Evolutionary conservation across 2,888 invertebrate genomes (phyloP), one percentile per base, ranked within the genome.

Genomic region (Serripes groenlandicus): DNA sequence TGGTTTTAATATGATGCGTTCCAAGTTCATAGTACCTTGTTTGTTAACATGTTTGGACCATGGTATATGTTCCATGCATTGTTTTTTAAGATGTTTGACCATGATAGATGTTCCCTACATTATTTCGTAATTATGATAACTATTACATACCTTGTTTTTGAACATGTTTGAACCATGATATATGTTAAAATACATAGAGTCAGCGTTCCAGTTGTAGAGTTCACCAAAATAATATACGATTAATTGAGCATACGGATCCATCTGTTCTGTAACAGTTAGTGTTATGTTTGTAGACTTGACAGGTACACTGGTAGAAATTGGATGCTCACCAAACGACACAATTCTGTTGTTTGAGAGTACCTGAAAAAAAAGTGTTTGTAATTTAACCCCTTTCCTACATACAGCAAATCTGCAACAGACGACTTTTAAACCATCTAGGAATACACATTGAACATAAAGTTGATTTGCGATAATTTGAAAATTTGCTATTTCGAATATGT

Each of bases 101-200:
- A n/a, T n/a, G n/a, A n/a, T n/a, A n/a, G n/a, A n/a, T n/a, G n/a
- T n/a, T n/a, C n/a, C n/a, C n/a, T n/a, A n/a, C n/a, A n/a, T n/a
- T n/a, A n/a, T n/a, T n/a, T n/a, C n/a, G n/a, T n/a, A n/a, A n/a
- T n/a, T n/a, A n/a, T n/a, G n/a, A n/a, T n/a, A n/a, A n/a, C n/a
- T n/a, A n/a, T n/a, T n/a, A n/a, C n/a, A n/a, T 71, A 85, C 85
- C 76, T 85, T 81, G 60, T 85, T 85, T 26, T 68, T 79, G 60
- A 85, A 85, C 7, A 79, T 82, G 26, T 69, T 76, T 32, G 77
- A 49, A n/a, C 79, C 81, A 34, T 81, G 79, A 23, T 76, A 72
- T 1, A 82, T 78, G 54, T 77, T 72, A 21, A 85, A 82, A 42
- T 77, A 77, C 32, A 77, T 37, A 32, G 85, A 82, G 66, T 85